Base-by-base conservation (phyloP, 2,113 vertebrate genomes). In the Neotragus moschatus region DNA sequence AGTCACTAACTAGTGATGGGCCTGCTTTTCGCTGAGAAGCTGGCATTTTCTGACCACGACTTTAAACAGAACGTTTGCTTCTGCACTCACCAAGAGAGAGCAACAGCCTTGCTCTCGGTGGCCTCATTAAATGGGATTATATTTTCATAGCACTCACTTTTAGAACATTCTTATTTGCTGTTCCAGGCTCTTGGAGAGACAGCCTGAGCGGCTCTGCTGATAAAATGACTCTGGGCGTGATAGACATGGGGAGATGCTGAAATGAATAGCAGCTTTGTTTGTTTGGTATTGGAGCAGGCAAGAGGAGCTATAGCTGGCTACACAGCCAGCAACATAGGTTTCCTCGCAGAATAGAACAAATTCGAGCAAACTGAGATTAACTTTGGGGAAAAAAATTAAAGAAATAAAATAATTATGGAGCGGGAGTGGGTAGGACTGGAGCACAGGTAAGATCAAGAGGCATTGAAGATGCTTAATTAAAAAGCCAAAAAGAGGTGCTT, bases 261-360 rank as follows among this genome's bases (percentile, higher is more conserved):
- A 95, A 98, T 98, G 98, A 98, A 98, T 90, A 97, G 97, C 97
- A 96, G 90, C 95, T 98, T 97, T 98, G 98, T 98, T 98, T 98
- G 97, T 97, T 96, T 98, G 98, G 96, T 86, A n/a, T 8, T 30
- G 75, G 63, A 61, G 56, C 33, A 70, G 82, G 82, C 6, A 2
- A 96, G 89, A 91, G 55, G 82, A 96, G 87, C 95, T 98, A 97
- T 97, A 97, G 96, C 96, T 94, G 87, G 97, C 97, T 97, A 80
- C 93, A 43, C 60, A 94, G 97, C 94, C 97, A 92, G 98, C 95
- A 98, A 96, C 88, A 97, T 96, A 79, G 12, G 92, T 98, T 97
- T 96, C 97, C 90, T 96, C 94, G 93, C 96, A 86, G 95, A 96
- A 91, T 66, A 91, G 90, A 98, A 96, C 96, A 98, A 96, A 98